Evolutionary conservation across 2,797 vertebrate genomes (phyloP).

Genomic region (Anguilla anguilla): DNA sequence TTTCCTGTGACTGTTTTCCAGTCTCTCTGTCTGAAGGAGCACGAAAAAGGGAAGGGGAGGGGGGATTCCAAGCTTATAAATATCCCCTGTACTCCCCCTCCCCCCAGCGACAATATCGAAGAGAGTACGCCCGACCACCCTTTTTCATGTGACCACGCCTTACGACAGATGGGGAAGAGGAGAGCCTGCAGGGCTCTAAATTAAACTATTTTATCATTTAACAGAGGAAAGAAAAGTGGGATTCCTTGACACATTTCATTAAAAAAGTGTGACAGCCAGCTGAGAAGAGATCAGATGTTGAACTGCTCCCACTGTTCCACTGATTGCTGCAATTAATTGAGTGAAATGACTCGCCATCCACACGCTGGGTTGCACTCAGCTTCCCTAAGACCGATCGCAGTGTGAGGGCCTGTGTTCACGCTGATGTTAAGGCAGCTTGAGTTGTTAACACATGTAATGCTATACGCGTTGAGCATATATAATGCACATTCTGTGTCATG

Average conservation of each 20-base stretch:
- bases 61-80: slow-evolving; percentile 65
- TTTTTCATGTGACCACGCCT: neutral
- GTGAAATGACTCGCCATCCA: neutral
- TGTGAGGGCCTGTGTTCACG: neutral
- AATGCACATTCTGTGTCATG: neutral
- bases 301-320: slow-evolving; percentile 8
- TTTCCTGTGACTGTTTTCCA: slow-evolving; percentile 88
- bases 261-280: slow-evolving; percentile 8
- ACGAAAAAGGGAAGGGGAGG: slow-evolving; percentile 59
- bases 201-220: slow-evolving; percentile 26
- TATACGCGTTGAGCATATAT: neutral
- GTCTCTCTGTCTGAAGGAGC: slow-evolving; percentile 61
- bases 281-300: slow-evolving; percentile 15
- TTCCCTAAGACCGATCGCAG: neutral
- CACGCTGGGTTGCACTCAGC: neutral
- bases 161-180: neutral
- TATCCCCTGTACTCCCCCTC: slow-evolving; percentile 67
- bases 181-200: slow-evolving; percentile 15
- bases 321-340: slow-evolving; percentile 21
- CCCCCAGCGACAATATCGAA: neutral
- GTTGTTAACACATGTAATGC: neutral
- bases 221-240: neutral
- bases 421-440: neutral
- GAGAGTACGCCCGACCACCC: slow-evolving; percentile 36
- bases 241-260: slow-evolving; percentile 7